Conservation (phyloP, 1,140 invertebrate genomes). For the Lucilia cuprina region DNA sequence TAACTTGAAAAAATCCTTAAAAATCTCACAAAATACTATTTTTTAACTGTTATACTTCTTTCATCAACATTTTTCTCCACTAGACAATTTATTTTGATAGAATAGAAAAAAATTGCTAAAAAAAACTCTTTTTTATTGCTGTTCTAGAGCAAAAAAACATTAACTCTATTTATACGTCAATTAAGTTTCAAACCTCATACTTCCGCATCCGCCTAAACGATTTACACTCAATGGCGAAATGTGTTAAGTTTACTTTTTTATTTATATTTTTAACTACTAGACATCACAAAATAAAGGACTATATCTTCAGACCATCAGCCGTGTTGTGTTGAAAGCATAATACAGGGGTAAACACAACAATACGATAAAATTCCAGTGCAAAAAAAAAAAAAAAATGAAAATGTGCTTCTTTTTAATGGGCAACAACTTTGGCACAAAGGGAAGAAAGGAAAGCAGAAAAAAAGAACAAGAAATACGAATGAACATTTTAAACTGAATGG, state of each 20-base stretch:
- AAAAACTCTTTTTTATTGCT: neutral
- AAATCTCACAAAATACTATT: neutral
- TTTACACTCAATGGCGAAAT: conserved; percentile 3
- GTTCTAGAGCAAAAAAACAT: neutral
- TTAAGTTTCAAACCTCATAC: conserved; percentile 21
- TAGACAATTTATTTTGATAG: neutral
- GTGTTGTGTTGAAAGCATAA: conserved; percentile 13
- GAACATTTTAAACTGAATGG: conserved; percentile 24
- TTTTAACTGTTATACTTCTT: neutral
- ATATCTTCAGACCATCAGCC: neutral
- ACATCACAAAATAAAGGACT: neutral
- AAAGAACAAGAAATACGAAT: too few relatives aligned
- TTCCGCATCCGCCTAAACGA: conserved; percentile 22
- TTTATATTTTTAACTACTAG: neutral
- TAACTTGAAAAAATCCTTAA: neutral
- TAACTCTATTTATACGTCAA: conserved; percentile 25
- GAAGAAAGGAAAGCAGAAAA: too few relatives aligned
- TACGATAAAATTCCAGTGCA: neutral
- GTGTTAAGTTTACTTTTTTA: neutral
- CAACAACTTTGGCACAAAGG: too few relatives aligned
- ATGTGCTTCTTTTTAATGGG: too few relatives aligned
- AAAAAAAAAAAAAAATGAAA: too few relatives aligned
- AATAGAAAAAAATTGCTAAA: neutral
- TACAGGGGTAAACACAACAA: conserved; percentile 20
- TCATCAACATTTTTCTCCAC: neutral